Evolutionary conservation across 2,888 invertebrate genomes (phyloP).

Genomic region (Odontocolon sp.): DNA sequence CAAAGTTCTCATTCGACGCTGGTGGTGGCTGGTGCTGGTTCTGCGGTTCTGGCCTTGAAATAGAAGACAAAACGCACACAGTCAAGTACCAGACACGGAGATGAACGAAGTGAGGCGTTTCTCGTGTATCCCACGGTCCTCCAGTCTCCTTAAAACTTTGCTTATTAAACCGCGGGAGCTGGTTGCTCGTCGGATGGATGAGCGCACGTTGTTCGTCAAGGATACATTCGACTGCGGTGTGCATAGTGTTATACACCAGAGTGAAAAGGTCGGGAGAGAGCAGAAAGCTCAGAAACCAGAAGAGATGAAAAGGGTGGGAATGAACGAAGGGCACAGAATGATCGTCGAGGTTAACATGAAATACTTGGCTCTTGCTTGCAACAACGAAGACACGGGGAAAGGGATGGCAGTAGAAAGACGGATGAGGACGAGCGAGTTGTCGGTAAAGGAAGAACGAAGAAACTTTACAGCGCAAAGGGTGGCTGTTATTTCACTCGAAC

Average conservation of each 20-base stretch:
- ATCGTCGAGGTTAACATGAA: conserved; percentile 66
- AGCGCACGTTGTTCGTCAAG: conserved; percentile 59
- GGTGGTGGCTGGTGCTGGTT: background rate
- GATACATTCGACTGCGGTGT: conserved; percentile 62
- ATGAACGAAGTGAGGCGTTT: conserved; percentile 27
- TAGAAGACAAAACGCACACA: conserved; percentile 23
- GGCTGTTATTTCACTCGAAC: conserved; percentile 67
- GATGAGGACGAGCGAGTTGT: background rate
- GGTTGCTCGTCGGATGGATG: conserved; percentile 53
- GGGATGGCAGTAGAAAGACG: conserved; percentile 41
- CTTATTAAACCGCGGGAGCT: conserved; percentile 68
- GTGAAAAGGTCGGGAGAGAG: conserved; percentile 25
- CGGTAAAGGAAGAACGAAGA: conserved; percentile 46
- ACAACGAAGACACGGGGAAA: conserved; percentile 57
- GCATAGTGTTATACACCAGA: conserved; percentile 32
- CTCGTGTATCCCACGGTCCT: conserved; percentile 25
- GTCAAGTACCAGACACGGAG: background rate
- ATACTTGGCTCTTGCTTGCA: conserved; percentile 67
- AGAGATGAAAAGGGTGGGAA: background rate
- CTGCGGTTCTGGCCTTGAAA: conserved; percentile 30
- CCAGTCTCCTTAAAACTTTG: conserved; percentile 67
- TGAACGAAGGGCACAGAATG: conserved; percentile 30
- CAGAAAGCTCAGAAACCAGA: background rate
- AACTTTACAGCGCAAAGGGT: conserved; percentile 63
- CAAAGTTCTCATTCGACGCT: background rate